Evolutionary conservation across 92 coral and sea anemone genomes (phyloP), one percentile per base, ranked within the genome.

Genomic region (Epizoanthus stellaris): DNA sequence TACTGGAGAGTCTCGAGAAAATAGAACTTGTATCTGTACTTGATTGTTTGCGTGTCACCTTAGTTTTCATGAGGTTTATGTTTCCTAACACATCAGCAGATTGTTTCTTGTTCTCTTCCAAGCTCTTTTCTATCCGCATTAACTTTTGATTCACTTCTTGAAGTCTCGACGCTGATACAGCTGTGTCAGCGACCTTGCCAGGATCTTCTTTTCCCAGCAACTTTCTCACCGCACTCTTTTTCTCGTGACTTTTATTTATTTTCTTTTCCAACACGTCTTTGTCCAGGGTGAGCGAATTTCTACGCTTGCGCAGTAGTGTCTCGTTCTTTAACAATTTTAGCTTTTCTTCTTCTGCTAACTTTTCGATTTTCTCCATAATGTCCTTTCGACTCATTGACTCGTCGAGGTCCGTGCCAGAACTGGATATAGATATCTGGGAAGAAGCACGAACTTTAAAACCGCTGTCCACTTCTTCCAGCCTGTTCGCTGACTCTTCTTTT

Each of bases 301-400:
- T 84, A 34, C 99, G 93, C 81, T 96, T 96, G 39, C 94, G 87
- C 59, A 96, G 86, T 52, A 96, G 82, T 25, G 98, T 96, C 54
- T 94, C 98, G 3, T 95, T 93, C 65, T 91, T 92, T 25, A 96
- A 67, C 63, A 96, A 77, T 82, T 86, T 91, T 2, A 92, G 76
- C 80, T 90, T 90, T 81, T 96, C 99, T 21, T 94, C 97, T 81
- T 96, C 99, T 20, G 95, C 93, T 47, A 92, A 70, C 60, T 90
- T 93, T 62, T 95, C 94, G 58, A 89, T 87, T 71, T 89, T 92
- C 71, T 87, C 97, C 72, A 93, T 85, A 39, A 90, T 80, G 15
- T 96, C 98, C 23, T 85, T 90, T 16, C 86, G 76, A 62, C 68
- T 83, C 10, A 76, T n/a, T 30, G 71, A 45, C 69, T 75, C 80